These are phyloP conservation scores for Corvus hawaiiensis DNA, from an alignment of 2,113 vertebrate species.

Conservation along the genomic window DNA sequence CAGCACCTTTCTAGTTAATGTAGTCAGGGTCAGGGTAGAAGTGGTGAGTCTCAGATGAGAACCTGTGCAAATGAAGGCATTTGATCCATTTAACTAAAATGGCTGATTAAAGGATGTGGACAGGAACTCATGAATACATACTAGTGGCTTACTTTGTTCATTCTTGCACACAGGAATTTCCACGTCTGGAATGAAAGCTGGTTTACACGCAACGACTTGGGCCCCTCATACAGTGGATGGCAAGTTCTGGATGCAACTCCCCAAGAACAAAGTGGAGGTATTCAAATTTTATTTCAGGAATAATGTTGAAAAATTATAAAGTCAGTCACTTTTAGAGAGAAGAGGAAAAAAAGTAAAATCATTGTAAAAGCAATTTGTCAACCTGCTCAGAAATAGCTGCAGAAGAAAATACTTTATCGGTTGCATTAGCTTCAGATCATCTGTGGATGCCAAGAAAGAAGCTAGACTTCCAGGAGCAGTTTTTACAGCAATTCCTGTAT, in stretches of 20 bases:
- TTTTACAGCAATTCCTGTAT: not conserved
- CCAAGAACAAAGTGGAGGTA: slow-evolving; percentile 91
- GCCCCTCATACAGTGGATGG: slow-evolving; percentile 83
- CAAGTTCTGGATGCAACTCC: slow-evolving; percentile 94
- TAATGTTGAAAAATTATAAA: not conserved
- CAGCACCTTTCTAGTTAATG: not conserved
- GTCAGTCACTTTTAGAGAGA: not conserved
- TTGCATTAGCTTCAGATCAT: not conserved
- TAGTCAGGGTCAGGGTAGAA: not conserved
- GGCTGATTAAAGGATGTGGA: not conserved
- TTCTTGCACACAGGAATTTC: slow-evolving; percentile 83
- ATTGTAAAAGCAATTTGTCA: not conserved
- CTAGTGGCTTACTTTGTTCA: not conserved
- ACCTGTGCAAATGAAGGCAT: not conserved
- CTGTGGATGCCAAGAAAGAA: not conserved
- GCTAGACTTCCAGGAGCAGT: not conserved
- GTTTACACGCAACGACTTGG: slow-evolving; percentile 84
- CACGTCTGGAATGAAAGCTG: slow-evolving; percentile 96
- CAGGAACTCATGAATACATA: not conserved
- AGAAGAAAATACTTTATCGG: not conserved
- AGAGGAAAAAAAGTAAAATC: not conserved
- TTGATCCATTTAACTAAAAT: not conserved
- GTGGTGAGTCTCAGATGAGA: not conserved
- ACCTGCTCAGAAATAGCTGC: not conserved
- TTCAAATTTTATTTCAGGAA: slow-evolving; percentile 19